These are phyloP conservation scores for Luidia sarsii DNA, from an alignment of 53 echinoderm and acorn worm species.

Conservation along the genomic window DNA sequence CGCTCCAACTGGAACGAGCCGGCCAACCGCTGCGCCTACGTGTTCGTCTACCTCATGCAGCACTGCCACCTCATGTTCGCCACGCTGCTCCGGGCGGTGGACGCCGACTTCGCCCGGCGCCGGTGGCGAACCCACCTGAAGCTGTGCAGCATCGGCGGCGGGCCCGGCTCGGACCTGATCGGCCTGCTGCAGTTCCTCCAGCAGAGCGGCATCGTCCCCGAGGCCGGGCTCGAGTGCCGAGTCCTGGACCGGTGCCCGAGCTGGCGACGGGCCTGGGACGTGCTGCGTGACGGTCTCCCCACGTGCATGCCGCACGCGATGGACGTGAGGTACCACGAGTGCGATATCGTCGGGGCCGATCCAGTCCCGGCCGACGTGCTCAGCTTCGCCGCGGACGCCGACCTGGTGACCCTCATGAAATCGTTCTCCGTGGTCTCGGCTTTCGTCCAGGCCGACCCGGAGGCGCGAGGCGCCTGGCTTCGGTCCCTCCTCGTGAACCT, in stretches of 20 bases:
- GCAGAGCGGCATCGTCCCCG: neutral
- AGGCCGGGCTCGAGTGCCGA: neutral
- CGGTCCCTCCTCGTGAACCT: neutral
- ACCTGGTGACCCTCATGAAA: neutral
- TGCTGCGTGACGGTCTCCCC: neutral
- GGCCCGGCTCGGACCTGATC: slow-evolving; percentile 35
- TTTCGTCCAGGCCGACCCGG: neutral
- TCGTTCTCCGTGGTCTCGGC: neutral
- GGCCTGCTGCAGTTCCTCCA: slow-evolving; percentile 4
- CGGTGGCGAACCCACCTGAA: neutral
- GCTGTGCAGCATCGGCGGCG: slow-evolving; percentile 38
- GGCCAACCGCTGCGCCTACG: slow-evolving; percentile 10
- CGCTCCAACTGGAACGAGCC: slow-evolving; percentile 1
- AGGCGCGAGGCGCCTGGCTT: neutral
- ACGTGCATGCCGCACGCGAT: neutral
- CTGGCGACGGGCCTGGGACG: slow-evolving; percentile 15
- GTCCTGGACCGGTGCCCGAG: slow-evolving; percentile 6
- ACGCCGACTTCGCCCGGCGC: neutral
- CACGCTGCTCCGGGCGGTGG: neutral
- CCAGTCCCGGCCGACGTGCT: neutral
- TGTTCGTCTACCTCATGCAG: slow-evolving; percentile 8
- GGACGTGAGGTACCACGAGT: slow-evolving; percentile 3
- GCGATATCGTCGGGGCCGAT: neutral
- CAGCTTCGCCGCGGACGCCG: neutral
- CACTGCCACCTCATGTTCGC: neutral